Evolutionary conservation across 2,888 invertebrate genomes (phyloP), one percentile per base, ranked within the genome.

Genomic region (Rhamnusium bicolor): DNA sequence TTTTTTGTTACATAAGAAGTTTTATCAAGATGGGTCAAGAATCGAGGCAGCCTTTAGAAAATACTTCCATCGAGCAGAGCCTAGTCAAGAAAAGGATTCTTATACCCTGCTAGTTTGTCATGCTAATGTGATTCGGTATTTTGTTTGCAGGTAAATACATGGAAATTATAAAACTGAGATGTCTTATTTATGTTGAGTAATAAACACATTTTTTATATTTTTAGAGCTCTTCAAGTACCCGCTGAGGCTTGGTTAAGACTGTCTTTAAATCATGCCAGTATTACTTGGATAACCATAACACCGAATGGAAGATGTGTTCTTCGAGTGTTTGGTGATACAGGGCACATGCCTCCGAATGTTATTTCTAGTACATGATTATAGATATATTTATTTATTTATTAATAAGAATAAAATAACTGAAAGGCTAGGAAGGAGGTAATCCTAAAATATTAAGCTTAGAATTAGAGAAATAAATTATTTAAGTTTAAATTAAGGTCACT

Each of bases 181-280:
- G 24, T 24, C 6, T 24, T 2, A 24, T 4, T 24, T 24, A 24
- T 24, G 24, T 6, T n/a, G n/a, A n/a, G n/a, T n/a, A n/a, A n/a
- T n/a, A n/a, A n/a, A n/a, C n/a, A n/a, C n/a, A n/a, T n/a, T n/a
- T 14, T 40, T 40, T 14, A n/a, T n/a, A 4, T n/a, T 74, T 80
- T 74, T 89, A 97, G 99, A 86, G 98, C 98, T 0, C 90, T 99
- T 49, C 99, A 99, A 87, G 95, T 99, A 84, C 98, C 98, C 0
- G 95, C 98, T 0, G 98, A 99, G 88, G 99, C 95, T 1, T 99
- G 99, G 99, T 90, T 99, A 10, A 91, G 99, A 71, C 92, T 99
- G 84, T 94, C 94, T 10, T 90, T 99, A 29, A 95, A 96, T 87
- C 96, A 99, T 87, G 96, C 94, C 21, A 98, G 98, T 75, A 94